A percentile compares a stretch with the other conserved stretches of the same genome.
These are phyloP conservation scores for Thera britannica DNA, from an alignment of 2,888 invertebrate genomes.

Conservation along the genomic window DNA sequence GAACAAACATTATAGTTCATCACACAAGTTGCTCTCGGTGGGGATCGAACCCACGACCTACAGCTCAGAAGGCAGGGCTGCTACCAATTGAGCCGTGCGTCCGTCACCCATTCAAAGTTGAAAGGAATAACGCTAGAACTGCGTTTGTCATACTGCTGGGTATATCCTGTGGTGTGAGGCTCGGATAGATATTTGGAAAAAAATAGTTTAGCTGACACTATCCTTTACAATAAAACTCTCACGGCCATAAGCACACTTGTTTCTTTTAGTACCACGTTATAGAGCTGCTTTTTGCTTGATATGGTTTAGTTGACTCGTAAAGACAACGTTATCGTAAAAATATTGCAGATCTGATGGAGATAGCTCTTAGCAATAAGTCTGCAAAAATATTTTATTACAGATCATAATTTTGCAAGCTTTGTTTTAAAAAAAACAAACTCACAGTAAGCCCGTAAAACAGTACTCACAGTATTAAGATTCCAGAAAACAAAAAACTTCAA, in stretches of 20 bases:
- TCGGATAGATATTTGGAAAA: neutral
- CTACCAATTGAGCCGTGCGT: no score
- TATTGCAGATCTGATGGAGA: constrained; percentile 18
- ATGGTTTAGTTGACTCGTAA: constrained; percentile 22
- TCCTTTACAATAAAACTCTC: constrained; percentile 16
- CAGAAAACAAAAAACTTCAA: no score
- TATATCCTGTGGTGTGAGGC: no score
- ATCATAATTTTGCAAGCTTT: neutral
- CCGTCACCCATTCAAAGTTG: no score
- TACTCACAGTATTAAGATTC: no score
- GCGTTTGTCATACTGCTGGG: no score
- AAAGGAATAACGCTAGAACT: no score
- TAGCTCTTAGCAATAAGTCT: constrained; percentile 11
- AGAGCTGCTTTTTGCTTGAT: constrained; percentile 24
- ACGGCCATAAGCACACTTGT: constrained; percentile 31
- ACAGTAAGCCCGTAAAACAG: no score
- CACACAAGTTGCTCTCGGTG: no score
- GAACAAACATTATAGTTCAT: no score
- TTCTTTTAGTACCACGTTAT: constrained; percentile 33
- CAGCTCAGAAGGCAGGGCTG: no score
- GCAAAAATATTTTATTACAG: constrained; percentile 6
- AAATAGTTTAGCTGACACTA: constrained; percentile 3
- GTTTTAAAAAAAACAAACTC: neutral
- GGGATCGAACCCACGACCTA: no score
- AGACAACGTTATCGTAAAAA: constrained; percentile 17